These are phyloP conservation scores for Enteromius afrohamiltoni DNA, from an alignment of 2,797 vertebrate species.

Conservation along the genomic window DNA sequence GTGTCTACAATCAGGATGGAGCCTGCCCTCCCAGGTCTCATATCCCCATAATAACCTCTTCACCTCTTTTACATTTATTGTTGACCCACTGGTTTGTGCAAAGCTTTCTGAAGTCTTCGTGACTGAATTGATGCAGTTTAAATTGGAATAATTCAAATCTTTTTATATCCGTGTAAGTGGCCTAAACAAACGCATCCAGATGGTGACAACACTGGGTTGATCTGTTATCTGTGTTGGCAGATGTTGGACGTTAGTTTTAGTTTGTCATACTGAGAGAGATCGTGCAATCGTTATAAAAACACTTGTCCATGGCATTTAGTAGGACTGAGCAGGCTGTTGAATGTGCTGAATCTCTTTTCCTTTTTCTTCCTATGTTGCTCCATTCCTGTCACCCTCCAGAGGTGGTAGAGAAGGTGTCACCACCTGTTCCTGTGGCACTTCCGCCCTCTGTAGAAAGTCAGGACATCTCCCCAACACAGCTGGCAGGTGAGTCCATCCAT, in stretches of 20 bases:
- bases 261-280: background rate
- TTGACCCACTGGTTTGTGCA: slow-evolving; percentile 1
- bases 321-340: background rate
- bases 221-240: background rate
- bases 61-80: slow-evolving; percentile 20
- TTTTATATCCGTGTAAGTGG: background rate
- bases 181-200: background rate
- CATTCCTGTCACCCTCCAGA: slow-evolving; percentile 72
- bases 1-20: slow-evolving; percentile 87
- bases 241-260: background rate
- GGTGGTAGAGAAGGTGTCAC: slow-evolving; percentile 90
- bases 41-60: slow-evolving; percentile 9
- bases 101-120: background rate
- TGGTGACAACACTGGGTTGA: background rate
- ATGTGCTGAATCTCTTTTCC: background rate
- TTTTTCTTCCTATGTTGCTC: slow-evolving; percentile 1
- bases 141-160: background rate
- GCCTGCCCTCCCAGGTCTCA: slow-evolving; percentile 84
- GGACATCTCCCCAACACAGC: slow-evolving; percentile 91
- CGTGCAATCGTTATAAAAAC: background rate
- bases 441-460: slow-evolving; percentile 92
- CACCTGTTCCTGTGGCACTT: slow-evolving; percentile 88
- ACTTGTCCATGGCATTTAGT: background rate
- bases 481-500: slow-evolving; percentile 80
- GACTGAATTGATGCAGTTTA: slow-evolving; percentile 1